Evolutionary conservation across 2,113 vertebrate species (phyloP).

Genomic region (Forbesichthys papilliferus): DNA sequence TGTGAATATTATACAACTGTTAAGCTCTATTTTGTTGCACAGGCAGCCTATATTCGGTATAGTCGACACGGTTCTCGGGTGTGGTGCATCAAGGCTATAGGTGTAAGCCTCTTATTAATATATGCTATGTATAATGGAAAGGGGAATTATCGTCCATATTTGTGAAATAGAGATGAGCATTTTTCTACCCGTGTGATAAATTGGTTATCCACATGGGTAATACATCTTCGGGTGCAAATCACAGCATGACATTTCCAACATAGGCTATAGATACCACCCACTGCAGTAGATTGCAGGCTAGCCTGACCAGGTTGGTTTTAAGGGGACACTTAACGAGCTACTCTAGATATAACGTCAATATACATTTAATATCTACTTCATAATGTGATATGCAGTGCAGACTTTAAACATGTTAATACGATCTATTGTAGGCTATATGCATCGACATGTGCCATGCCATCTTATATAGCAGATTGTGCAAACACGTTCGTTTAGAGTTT

Average conservation of each 20-base stretch:
- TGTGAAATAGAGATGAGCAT: not conserved
- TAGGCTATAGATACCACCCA: conserved; percentile 49
- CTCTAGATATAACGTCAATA: not conserved
- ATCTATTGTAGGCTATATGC: not conserved
- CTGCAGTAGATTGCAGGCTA: conserved; percentile 73
- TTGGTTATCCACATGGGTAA: conserved; percentile 8
- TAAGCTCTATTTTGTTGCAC: conserved; percentile 13
- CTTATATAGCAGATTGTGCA: not conserved
- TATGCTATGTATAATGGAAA: not conserved
- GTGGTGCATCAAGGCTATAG: conserved; percentile 69
- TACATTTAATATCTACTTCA: conserved; percentile 17
- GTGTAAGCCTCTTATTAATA: conserved; percentile 35
- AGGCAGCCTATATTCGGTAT: conserved; percentile 58
- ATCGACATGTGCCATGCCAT: not conserved
- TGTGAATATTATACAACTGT: conserved; percentile 3
- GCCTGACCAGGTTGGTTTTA: conserved; percentile 38
- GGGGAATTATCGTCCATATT: not conserved
- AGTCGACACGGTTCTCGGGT: conserved; percentile 74
- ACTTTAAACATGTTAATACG: not conserved
- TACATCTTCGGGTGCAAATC: conserved; percentile 22
- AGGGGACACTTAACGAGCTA: conserved; percentile 34
- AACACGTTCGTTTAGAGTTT: conserved; percentile 19
- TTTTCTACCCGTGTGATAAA: not conserved
- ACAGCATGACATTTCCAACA: conserved; percentile 54
- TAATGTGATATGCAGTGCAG: not conserved